Evolutionary conservation across 1,140 invertebrate species (phyloP).

Genomic region (Ladona fulva): DNA sequence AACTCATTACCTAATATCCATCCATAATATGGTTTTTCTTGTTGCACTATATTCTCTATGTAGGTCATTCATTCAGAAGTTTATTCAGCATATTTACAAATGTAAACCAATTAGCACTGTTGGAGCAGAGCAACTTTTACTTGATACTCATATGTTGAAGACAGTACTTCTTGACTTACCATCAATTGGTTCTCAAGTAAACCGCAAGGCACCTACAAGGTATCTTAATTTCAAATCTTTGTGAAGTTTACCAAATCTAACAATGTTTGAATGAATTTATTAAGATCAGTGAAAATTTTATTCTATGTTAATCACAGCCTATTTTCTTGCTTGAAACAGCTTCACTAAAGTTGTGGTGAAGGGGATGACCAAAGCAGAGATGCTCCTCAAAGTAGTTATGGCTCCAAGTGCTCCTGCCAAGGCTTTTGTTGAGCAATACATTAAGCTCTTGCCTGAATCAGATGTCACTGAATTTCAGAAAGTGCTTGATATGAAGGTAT

Average conservation of each 20-base stretch:
- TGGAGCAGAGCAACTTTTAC: slow-evolving; percentile 92
- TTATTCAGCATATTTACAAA: slow-evolving; percentile 86
- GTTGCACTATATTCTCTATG: slow-evolving; percentile 26
- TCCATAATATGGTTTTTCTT: too few species aligned
- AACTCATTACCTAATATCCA: too few species aligned
- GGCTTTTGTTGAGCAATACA: slow-evolving; percentile 81
- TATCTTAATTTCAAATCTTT: slow-evolving; percentile 26
- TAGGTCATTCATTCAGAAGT: slow-evolving; percentile 91
- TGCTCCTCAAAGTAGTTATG: slow-evolving; percentile 98
- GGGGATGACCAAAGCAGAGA: slow-evolving; percentile 96
- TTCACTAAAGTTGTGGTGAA: slow-evolving; percentile 84
- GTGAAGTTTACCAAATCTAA: neutral
- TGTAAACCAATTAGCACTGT: slow-evolving; percentile 88
- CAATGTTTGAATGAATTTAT: too few species aligned
- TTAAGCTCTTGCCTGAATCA: slow-evolving; percentile 82
- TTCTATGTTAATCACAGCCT: too few species aligned
- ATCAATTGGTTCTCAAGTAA: slow-evolving; percentile 78
- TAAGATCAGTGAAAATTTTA: too few species aligned
- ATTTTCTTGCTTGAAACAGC: slow-evolving; percentile 31
- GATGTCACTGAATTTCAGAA: slow-evolving; percentile 88
- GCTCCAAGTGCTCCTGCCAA: slow-evolving; percentile 69
- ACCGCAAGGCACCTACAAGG: slow-evolving; percentile 76
- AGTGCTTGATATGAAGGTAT: slow-evolving; percentile 92
- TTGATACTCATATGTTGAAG: slow-evolving; percentile 97
- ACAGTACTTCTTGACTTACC: slow-evolving; percentile 92